Percentiles rank a stretch among this genome's conserved stretches.
phyloP scores from a whole-genome alignment of 2,888 invertebrate species.

The Celastrina argiolus region DNA sequence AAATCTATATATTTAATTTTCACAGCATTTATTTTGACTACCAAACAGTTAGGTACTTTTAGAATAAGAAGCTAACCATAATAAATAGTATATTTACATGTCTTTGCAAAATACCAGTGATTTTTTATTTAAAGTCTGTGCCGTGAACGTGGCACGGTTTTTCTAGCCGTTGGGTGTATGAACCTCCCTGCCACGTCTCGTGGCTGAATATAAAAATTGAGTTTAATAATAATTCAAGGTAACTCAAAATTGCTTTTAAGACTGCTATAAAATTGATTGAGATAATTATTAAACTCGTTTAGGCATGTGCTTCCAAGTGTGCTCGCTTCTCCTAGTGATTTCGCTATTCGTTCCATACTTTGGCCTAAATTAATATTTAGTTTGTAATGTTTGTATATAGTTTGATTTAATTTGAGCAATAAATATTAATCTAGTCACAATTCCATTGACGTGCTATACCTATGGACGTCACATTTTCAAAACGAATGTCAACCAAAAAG shows the following conservation, averaged over 20 bases:
- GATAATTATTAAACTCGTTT: not conserved
- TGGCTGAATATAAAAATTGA: too few species aligned
- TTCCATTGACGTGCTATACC: not conserved
- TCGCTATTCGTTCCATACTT: not conserved
- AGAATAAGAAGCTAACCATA: too few species aligned
- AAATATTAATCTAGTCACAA: not conserved
- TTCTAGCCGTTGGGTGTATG: too few species aligned
- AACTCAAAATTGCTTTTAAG: not conserved
- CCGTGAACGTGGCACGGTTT: too few species aligned
- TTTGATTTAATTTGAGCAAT: not conserved
- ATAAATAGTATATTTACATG: not conserved
- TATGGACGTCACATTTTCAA: not conserved
- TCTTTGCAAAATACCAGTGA: not conserved
- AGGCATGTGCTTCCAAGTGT: conserved; percentile 15
- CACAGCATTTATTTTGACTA: not conserved
- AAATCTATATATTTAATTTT: not conserved
- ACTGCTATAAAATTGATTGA: not conserved
- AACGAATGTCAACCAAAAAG: not conserved
- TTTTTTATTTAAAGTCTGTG: too few species aligned
- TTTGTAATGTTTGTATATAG: not conserved
- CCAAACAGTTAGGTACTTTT: not conserved
- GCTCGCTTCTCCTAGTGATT: conserved; percentile 5
- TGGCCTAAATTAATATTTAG: conserved; percentile 15
- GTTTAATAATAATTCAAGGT: not conserved
- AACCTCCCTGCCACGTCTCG: too few species aligned